phyloP scores from a whole-genome alignment of 2,797 vertebrate species.

The Pseudopleuronectes americanus region DNA sequence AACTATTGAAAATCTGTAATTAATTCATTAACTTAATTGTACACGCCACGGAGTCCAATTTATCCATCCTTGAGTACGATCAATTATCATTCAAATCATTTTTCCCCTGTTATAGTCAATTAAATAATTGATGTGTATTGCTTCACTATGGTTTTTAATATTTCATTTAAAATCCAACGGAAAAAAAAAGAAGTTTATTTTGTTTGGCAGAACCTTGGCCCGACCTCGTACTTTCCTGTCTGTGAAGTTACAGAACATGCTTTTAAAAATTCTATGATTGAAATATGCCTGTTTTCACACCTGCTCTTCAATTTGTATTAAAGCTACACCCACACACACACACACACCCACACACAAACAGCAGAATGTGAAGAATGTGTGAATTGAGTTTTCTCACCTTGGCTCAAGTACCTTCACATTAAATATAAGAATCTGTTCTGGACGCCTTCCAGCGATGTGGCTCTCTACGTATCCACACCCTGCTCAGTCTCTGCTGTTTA shows the following conservation, averaged over 20 bases:
- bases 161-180: not conserved
- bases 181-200: not conserved
- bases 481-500: not conserved
- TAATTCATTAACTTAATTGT: conserved; percentile 61
- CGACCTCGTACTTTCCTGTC: conserved; percentile 11
- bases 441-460: not conserved
- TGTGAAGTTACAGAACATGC: not conserved
- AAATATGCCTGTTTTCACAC: not conserved
- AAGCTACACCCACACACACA: not conserved
- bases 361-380: not conserved
- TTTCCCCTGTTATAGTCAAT: not conserved
- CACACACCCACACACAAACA: not conserved
- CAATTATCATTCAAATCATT: conserved; percentile 41
- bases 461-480: not conserved
- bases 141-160: not conserved
- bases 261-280: too few species aligned
- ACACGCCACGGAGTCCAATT: conserved; percentile 42
- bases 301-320: not conserved
- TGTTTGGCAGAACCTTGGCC: not conserved
- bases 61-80: conserved; percentile 47
- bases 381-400: not conserved
- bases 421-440: not conserved
- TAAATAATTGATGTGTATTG: conserved; percentile 33
- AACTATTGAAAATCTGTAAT: conserved; percentile 65
- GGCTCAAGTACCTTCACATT: not conserved